Evolutionary conservation across 2,113 vertebrate species (phyloP).

Genomic region (Tachuris rubrigastra): DNA sequence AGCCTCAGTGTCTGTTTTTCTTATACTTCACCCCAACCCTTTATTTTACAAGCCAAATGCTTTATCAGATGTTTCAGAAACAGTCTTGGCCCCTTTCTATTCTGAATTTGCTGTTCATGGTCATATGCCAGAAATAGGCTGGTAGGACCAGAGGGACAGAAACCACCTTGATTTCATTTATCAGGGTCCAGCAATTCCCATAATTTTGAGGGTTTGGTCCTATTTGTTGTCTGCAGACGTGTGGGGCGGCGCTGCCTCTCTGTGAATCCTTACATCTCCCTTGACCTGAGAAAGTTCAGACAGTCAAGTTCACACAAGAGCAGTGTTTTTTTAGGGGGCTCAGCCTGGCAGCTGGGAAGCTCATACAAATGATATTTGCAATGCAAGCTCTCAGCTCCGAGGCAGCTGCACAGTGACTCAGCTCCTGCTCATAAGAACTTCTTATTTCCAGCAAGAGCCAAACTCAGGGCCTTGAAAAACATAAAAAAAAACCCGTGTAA

Average conservation of each 20-base stretch:
- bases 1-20: background rate
- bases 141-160: background rate
- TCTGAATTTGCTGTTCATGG: background rate
- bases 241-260: rapidly evolving
- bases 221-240: background rate
- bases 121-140: rapidly evolving
- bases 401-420: slow-evolving; percentile 10
- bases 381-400: background rate
- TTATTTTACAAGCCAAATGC: background rate
- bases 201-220: too few relatives aligned
- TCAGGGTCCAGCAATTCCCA: background rate
- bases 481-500: background rate
- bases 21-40: background rate
- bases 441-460: background rate
- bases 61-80: background rate
- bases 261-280: background rate
- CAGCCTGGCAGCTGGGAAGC: background rate
- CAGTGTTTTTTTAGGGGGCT: background rate
- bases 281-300: background rate
- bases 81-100: background rate
- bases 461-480: background rate
- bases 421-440: background rate
- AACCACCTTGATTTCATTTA: background rate
- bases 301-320: background rate
- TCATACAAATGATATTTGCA: background rate